These are phyloP conservation scores for Catajapyx aquilonaris DNA, from an alignment of 1,140 invertebrate species.

Conservation along the genomic window DNA sequence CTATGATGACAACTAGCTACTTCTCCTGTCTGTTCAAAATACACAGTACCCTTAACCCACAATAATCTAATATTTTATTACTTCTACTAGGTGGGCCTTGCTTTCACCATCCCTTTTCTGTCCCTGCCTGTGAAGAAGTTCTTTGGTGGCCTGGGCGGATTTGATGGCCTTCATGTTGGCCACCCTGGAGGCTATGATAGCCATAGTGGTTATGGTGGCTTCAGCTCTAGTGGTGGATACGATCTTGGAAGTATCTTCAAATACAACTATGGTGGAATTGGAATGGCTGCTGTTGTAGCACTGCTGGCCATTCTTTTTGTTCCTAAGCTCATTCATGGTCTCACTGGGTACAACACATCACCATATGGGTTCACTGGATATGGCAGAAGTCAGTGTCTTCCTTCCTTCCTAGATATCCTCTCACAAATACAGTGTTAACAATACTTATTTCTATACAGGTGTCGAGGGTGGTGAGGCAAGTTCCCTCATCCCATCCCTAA, in stretches of 20 bases:
- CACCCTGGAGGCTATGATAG: neutral
- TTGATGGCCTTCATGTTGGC: neutral
- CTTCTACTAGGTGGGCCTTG: neutral
- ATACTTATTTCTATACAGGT: constrained; percentile 11
- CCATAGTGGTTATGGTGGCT: neutral
- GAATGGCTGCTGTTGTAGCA: neutral
- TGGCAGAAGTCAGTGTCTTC: neutral
- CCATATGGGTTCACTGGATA: neutral
- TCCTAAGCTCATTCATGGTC: neutral
- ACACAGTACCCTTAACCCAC: too few species aligned
- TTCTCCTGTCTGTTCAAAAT: too few species aligned
- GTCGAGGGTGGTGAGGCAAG: constrained; percentile 21
- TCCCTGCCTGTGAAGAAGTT: neutral
- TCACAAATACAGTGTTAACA: too few species aligned
- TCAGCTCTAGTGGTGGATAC: neutral
- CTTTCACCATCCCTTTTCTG: neutral
- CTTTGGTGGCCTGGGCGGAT: neutral
- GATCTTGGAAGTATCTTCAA: neutral
- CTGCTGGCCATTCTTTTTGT: neutral
- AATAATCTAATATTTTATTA: too few species aligned
- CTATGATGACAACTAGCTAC: too few species aligned
- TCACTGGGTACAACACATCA: neutral
- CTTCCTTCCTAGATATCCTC: too few species aligned
- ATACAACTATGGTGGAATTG: neutral
- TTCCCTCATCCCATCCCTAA: constrained; percentile 31